Base-by-base conservation (phyloP, 2,888 invertebrate genomes). In the Metopia argyrocephala region DNA sequence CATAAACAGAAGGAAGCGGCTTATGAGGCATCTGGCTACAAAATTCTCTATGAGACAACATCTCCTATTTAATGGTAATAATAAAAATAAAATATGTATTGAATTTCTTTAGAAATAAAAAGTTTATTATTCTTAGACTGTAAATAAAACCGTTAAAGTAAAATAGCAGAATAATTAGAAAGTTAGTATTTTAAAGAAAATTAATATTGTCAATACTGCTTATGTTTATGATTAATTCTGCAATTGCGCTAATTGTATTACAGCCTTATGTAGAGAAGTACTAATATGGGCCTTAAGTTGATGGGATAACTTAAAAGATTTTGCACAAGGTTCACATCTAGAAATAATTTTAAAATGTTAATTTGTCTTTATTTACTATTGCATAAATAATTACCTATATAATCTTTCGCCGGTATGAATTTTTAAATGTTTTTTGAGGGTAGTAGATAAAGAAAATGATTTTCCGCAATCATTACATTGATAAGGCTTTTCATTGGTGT, bases 271-370 rank as follows among this genome's bases (percentile, higher is more conserved):
- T 68, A 85, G 71, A 62, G 87, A 84, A 7, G 87, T 86, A 66
- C 83, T 84, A 46, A 83, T 66, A 81, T 90, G 90, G 0, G 89
- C 89, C 52, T 89, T 89, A 0, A 90, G 84, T 73, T 90, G 90
- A 78, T 90, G 90, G 1, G 88, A 86, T 82, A 90, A 83, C 5
- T 89, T 88, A 70, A 90, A 90, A 0, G 86, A 86, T 76, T 90
- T 90, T 3, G 86, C 84, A 73, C 90, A 90, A 3, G 85, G 84
- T 2, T 85, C 75, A 66, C 90, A 90, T 64, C 88, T 90, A 68
- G 2, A 84, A 25, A 15, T 3, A 48, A 20, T 18, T 69, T 46
- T 23, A 0, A 56, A 31, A 27, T 28, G 2, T 9, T 66, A 25
- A 46, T 12, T 25, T 54, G 38, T 20, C 4, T 38, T 21, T 25